Evolutionary conservation across 2,888 invertebrate genomes (phyloP).

Genomic region (Pseudanteris insignis): DNA sequence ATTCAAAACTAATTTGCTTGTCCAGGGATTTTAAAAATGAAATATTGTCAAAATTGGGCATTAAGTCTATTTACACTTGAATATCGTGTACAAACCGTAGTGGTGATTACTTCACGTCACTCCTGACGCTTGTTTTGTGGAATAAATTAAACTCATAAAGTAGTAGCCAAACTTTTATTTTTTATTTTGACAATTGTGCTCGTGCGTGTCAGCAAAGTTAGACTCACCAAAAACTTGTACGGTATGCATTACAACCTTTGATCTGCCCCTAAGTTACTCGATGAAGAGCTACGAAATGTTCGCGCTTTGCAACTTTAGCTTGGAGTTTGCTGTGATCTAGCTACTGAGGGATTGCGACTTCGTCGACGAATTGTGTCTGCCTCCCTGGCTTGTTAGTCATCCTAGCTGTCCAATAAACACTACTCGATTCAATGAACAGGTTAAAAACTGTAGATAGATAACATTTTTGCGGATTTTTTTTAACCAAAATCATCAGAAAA

Average conservation of each 20-base stretch:
- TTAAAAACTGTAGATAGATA: no score
- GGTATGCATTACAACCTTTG: slow-evolving; percentile 44
- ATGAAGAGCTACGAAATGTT: slow-evolving; percentile 43
- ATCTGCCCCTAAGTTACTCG: slow-evolving; percentile 40
- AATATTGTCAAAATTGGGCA: no score
- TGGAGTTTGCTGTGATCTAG: slow-evolving; percentile 41
- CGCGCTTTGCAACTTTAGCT: slow-evolving; percentile 29
- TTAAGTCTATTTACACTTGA: no score
- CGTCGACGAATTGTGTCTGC: slow-evolving; percentile 35
- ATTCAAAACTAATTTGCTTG: no score
- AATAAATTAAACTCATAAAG: no score
- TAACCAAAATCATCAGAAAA: no score
- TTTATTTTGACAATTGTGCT: slow-evolving; percentile 30
- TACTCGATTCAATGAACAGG: slow-evolving; percentile 34
- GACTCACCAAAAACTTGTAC: slow-evolving; percentile 31
- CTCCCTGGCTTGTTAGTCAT: slow-evolving; percentile 26
- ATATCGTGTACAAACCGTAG: no score
- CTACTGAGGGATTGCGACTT: slow-evolving; percentile 41
- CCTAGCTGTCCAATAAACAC: slow-evolving; percentile 41
- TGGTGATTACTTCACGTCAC: no score
- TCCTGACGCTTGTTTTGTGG: no score
- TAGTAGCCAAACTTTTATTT: no score
- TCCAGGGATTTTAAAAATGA: no score
- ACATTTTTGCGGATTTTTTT: no score
- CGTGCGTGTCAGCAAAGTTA: slow-evolving; percentile 25